Base-by-base conservation (phyloP, 2,888 invertebrate genomes). In the Campoletis raptor region DNA sequence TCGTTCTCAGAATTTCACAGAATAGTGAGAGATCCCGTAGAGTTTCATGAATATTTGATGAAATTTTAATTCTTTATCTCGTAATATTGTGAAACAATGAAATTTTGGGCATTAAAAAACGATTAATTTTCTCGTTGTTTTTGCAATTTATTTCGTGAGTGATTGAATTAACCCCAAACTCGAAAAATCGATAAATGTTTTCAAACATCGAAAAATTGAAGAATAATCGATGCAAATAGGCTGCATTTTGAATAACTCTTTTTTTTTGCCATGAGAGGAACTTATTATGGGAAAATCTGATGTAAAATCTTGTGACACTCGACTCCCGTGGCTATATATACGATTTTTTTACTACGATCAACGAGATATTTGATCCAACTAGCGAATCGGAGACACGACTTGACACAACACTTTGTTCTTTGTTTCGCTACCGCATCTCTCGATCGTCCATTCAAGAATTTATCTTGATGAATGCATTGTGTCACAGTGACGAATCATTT, bases 341-440 rank as follows among this genome's bases (percentile, higher is more conserved):
- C 72, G n/a, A 73, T n/a, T 24, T 45, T 69, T 0, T 18, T 15
- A 15, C 37, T 30, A 36, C 18, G 10, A 36, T 18, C 0, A 9
- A 30, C 36, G 37, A 45, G 52, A 48, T 36, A 73, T 73, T 48
- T 36, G 72, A 54, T 73, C 48, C 36, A n/a, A 73, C 52, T 73
- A 18, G 52, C 36, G 30, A 36, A 48, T n/a, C 30, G n/a, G 52
- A 52, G 72, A 30, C 18, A 52, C 52, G 10, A 37, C 37, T 36
- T n/a, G 7, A 18, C 52, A 18, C 18, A 48, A 30, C 9, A 42
- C 15, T 69, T 69, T 15, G 48, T n/a, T 64, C 10, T 21, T 30
- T 40, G 15, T 12, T 64, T 30, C 30, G 45, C n/a, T 57, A 10
- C 15, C 64, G 30, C 54, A 21, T 36, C 18, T 18, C 18, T 30